Evolutionary conservation across 2,113 vertebrate genomes (phyloP).

Genomic region (Morphnarchus princeps): DNA sequence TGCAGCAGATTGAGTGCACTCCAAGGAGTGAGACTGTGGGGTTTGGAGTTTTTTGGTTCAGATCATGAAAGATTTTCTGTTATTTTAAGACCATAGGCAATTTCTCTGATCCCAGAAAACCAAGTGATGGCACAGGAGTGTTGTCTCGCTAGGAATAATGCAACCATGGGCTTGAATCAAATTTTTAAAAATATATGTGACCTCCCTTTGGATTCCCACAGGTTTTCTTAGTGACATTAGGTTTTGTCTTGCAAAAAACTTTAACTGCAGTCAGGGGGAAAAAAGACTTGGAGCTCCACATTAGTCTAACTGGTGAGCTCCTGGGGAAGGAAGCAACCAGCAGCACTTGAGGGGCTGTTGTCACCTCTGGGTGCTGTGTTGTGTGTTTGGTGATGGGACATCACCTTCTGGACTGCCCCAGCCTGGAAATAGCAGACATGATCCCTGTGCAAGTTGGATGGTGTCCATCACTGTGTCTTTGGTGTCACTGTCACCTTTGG

Average conservation of each 20-base stretch:
- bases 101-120: not conserved
- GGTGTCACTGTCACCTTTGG: not conserved
- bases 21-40: not conserved
- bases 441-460: not conserved
- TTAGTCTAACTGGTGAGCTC: not conserved
- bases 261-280: not conserved
- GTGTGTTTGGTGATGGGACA: not conserved
- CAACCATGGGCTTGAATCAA: not conserved
- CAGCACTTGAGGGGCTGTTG: not conserved
- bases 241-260: not conserved
- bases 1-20: not conserved
- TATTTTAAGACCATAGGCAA: not conserved
- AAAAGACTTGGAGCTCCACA: not conserved
- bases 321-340: not conserved
- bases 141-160: not conserved
- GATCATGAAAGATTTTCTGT: not conserved
- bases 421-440: not conserved
- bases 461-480: too few species aligned
- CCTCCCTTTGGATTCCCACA: not conserved
- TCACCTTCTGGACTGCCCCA: not conserved
- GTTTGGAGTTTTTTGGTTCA: not conserved
- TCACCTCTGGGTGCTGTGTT: not conserved
- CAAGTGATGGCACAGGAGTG: not conserved
- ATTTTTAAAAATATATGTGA: not conserved
- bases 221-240: not conserved